Evolutionary conservation across 2,888 invertebrate genomes (phyloP), one percentile per base, ranked within the genome.

Genomic region (Bhutanitis thaidina): DNA sequence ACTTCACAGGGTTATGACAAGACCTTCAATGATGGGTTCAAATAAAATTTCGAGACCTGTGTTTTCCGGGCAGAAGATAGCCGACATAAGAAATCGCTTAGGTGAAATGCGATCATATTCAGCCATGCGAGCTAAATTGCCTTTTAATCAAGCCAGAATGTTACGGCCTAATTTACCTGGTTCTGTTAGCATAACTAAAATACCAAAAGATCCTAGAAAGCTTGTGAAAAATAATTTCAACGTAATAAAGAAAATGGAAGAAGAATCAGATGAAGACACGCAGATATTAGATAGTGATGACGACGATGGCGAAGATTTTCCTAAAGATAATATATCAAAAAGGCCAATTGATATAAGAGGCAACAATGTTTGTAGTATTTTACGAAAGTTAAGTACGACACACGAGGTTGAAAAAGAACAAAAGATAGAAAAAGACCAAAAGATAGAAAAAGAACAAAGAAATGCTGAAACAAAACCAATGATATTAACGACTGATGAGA

Each of bases 161-260:
- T 48, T 86, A 20, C 62, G 86, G 37, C 84, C 89, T 1, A 74
- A 65, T 47, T 59, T 88, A 12, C 79, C 87, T 13, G 83, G 86
- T 3, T 87, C 89, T 10, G 77, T 89, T 7, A 89, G 89, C 57
- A 89, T 88, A 54, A 89, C 88, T 0, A 87, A 84, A 67, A 81
- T 88, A 55, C 63, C 76, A 0, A 85, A 71, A 62, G 74, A 81
- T 4, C 52, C 61, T 0, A 83, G 75, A 61, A 84, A 73, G 62
- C 51, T 67, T 15, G 52, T 67, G 8, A 52, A 16, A n/a, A 43
- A 43, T 32, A 30, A 34, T 1, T 16, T 37, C 1, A 43, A 43
- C 10, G 34, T 27, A 12, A 60, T 61, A 7, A 69, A 59, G 43
- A 82, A 71, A 64, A 62, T 67, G 58, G 77, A 79, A 10, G 39